These are phyloP conservation scores for Diaphora mendica DNA, from an alignment of 2,888 invertebrate genomes.

Conservation along the genomic window DNA sequence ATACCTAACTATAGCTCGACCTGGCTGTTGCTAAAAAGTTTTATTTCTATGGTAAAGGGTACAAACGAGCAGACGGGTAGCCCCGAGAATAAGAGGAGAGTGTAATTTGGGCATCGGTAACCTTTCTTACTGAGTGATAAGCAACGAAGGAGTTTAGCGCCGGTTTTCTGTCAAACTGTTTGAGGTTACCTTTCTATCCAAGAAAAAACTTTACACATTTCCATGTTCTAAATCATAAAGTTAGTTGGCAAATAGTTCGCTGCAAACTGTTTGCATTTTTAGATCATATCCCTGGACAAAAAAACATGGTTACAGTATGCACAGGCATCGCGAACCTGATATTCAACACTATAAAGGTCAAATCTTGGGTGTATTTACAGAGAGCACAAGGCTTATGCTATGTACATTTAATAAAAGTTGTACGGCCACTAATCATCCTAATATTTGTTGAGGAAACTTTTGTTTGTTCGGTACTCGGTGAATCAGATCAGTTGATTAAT, in stretches of 20 bases:
- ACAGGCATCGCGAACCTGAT: background rate
- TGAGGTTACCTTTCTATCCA: no score
- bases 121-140: no score
- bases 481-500: slow-evolving; percentile 5
- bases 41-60: no score
- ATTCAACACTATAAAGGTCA: slow-evolving; percentile 6
- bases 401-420: slow-evolving; percentile 16
- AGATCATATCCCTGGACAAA: background rate
- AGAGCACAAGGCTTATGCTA: background rate
- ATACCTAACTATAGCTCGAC: background rate
- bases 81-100: no score
- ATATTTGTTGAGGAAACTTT: slow-evolving; percentile 10
- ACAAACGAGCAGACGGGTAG: no score
- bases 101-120: no score
- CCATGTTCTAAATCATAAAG: background rate
- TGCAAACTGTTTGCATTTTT: background rate
- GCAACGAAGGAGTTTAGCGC: no score
- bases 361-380: background rate
- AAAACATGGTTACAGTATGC: background rate
- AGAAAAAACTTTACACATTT: background rate
- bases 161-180: no score
- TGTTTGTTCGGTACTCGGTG: slow-evolving; percentile 1
- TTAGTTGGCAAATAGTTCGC: background rate
- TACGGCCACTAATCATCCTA: slow-evolving; percentile 5
- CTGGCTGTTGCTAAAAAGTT: no score